Percentiles rank a stretch among this genome's conserved stretches.
Evolutionary conservation across 2,113 vertebrate species (phyloP).

Genomic region (Formicarius rufipectus): DNA sequence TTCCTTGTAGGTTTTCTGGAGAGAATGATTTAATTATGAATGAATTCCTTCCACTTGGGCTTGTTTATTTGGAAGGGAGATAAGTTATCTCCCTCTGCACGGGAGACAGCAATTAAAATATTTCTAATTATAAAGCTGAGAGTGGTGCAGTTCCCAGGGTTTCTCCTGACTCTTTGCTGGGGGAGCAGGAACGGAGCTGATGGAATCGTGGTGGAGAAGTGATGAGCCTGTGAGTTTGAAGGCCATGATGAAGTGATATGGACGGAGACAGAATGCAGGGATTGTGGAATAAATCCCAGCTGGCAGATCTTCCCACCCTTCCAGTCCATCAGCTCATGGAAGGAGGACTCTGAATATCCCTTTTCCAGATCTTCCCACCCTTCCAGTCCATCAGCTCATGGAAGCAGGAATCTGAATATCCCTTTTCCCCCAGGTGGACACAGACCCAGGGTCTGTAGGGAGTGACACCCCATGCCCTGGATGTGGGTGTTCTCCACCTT

Average conservation of each 20-base stretch:
- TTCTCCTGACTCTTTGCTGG: not conserved
- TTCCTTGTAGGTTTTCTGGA: constrained; percentile 38
- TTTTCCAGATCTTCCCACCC: too few species aligned
- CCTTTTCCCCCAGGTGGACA: too few species aligned
- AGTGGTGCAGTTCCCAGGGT: not conserved
- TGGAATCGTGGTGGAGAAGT: not conserved
- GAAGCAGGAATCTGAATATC: not conserved
- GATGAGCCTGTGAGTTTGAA: not conserved
- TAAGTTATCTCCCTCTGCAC: constrained; percentile 42
- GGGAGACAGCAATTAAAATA: not conserved
- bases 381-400: not conserved
- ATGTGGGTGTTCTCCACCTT: not conserved
- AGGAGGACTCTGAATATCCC: not conserved
- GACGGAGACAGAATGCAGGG: not conserved
- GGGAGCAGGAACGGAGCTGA: not conserved
- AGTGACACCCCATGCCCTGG: rapidly evolving
- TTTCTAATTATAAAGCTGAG: constrained; percentile 1
- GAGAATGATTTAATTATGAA: constrained; percentile 51
- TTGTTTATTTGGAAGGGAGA: constrained; percentile 42
- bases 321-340: not conserved
- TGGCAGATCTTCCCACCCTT: too few species aligned
- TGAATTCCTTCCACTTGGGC: constrained; percentile 40
- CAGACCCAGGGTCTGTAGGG: not conserved
- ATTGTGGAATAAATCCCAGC: not conserved
- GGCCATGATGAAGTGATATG: not conserved